Conservation (phyloP, 2,113 vertebrate species). For the Leucosticte australis region DNA sequence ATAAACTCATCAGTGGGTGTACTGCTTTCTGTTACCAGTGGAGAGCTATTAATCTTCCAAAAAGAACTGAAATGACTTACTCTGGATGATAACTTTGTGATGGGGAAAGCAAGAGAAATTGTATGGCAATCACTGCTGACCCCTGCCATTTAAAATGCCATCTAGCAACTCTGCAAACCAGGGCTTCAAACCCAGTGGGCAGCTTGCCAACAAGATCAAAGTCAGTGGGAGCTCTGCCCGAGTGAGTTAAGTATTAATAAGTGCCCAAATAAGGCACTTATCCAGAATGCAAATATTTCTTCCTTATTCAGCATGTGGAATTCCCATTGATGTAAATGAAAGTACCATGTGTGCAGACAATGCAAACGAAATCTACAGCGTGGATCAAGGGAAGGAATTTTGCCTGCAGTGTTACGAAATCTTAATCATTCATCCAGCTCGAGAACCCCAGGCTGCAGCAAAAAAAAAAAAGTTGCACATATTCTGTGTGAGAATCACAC, state of each 20-base stretch:
- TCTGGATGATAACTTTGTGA: background rate
- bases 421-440: background rate
- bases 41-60: slow-evolving; percentile 54
- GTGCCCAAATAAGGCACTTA: slow-evolving; percentile 20
- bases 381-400: slow-evolving; percentile 31
- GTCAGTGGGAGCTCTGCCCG: background rate
- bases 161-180: background rate
- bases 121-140: background rate
- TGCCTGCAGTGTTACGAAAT: slow-evolving; percentile 23
- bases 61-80: background rate
- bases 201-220: slow-evolving; percentile 2
- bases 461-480: background rate
- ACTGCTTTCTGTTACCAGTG: slow-evolving; percentile 18
- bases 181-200: background rate
- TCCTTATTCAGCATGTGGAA: slow-evolving; percentile 47
- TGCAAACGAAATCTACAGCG: slow-evolving; percentile 1
- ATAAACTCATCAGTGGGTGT: slow-evolving; percentile 58
- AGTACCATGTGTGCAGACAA: slow-evolving; percentile 22
- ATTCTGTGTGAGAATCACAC: background rate
- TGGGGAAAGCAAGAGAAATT: background rate
- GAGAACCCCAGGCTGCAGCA: background rate
- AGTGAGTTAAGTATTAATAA: slow-evolving; percentile 12
- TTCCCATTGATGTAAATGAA: slow-evolving; percentile 55
- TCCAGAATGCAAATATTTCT: slow-evolving; percentile 55
- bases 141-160: background rate